These are phyloP conservation scores for Aporophyla lueneburgensis DNA, from an alignment of 2,888 invertebrate genomes.

Conservation along the genomic window DNA sequence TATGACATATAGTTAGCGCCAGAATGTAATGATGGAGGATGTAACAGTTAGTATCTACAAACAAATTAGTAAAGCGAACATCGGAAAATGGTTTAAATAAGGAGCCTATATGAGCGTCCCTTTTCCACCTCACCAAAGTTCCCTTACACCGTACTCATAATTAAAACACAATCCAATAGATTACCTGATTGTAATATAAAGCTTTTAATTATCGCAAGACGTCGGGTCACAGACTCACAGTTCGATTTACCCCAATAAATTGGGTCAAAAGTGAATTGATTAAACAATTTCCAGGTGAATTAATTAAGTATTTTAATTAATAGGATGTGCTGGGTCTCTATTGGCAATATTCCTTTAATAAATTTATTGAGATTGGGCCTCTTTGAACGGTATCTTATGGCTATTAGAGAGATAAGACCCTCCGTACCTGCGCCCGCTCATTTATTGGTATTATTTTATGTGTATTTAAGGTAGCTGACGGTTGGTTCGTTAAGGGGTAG, in stretches of 20 bases:
- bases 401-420: constrained; percentile 84
- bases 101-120: constrained; percentile 3
- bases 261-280: constrained; percentile 88
- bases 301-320: constrained; percentile 91
- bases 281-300: constrained; percentile 90
- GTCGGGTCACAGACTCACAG: constrained; percentile 75
- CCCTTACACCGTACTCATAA: constrained; percentile 58
- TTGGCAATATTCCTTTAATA: constrained; percentile 91
- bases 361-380: constrained; percentile 90
- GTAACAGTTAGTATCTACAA: background rate
- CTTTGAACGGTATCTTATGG: constrained; percentile 82
- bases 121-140: constrained; percentile 8
- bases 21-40: background rate
- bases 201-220: constrained; percentile 67
- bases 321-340: constrained; percentile 89
- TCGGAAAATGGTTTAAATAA: constrained; percentile 14
- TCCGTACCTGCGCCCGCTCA: constrained; percentile 72
- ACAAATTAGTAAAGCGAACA: background rate
- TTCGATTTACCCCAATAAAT: constrained; percentile 89
- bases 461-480: constrained; percentile 41
- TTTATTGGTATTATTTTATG: constrained; percentile 71
- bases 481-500: constrained; percentile 23
- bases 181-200: constrained; percentile 67
- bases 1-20: background rate
- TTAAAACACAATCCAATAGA: constrained; percentile 64